phyloP scores from a whole-genome alignment of 2,888 invertebrate species.

The Spialia ferax region DNA sequence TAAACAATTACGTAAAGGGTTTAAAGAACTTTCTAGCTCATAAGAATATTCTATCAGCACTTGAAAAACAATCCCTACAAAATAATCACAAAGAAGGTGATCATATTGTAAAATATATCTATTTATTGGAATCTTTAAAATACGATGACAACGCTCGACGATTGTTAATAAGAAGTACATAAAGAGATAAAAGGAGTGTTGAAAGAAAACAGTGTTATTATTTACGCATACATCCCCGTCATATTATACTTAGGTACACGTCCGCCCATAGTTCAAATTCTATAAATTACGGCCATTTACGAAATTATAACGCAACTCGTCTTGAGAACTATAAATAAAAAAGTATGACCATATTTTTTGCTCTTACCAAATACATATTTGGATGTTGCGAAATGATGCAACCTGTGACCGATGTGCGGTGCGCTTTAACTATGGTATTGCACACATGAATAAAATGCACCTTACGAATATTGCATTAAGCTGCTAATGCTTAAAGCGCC shows the following conservation, averaged over 20 bases:
- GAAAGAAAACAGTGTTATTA: not conserved
- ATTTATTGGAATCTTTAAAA: too few relatives aligned
- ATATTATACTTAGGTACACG: slow-evolving; percentile 1
- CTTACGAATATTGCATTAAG: slow-evolving; percentile 11
- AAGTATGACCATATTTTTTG: slow-evolving; percentile 34
- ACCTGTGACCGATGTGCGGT: slow-evolving; percentile 25
- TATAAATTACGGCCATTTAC: slow-evolving; percentile 44
- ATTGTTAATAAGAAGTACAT: not conserved
- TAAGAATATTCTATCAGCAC: too few relatives aligned
- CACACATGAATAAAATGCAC: slow-evolving; percentile 12
- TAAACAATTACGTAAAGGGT: not conserved
- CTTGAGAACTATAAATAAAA: slow-evolving; percentile 29
- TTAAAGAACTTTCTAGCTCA: too few relatives aligned
- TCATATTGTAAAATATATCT: too few relatives aligned
- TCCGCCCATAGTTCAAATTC: slow-evolving; percentile 33
- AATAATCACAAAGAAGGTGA: too few relatives aligned
- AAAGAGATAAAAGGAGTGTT: not conserved
- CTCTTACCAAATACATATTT: slow-evolving; percentile 39
- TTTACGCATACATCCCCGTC: slow-evolving; percentile 9
- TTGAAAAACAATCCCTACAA: too few relatives aligned
- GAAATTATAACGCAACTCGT: slow-evolving; percentile 42
- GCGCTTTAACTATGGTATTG: not conserved
- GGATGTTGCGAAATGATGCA: slow-evolving; percentile 28
- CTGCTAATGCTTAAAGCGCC: not conserved
- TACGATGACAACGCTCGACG: not conserved